These are phyloP conservation scores for Capromys pilorides DNA, from an alignment of 2,797 vertebrate species.

Conservation along the genomic window DNA sequence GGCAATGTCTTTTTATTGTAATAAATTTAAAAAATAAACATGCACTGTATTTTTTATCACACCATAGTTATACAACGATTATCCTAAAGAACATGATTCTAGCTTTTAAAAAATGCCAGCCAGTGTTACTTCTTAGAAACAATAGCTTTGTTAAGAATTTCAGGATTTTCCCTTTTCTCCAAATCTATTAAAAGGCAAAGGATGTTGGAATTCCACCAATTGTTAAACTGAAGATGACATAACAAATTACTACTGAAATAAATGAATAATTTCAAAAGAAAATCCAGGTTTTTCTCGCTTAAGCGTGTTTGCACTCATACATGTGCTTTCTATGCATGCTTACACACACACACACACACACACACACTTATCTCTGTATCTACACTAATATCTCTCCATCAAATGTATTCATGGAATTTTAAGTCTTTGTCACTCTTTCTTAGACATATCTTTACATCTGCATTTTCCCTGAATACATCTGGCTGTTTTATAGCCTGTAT, in stretches of 20 bases:
- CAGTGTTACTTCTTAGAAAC: not conserved
- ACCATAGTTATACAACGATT: not conserved
- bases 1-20: not conserved
- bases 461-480: slow-evolving; percentile 68
- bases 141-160: slow-evolving; percentile 21
- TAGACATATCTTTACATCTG: slow-evolving; percentile 76
- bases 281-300: not conserved
- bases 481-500: slow-evolving; percentile 65
- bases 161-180: slow-evolving; percentile 20
- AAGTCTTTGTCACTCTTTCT: slow-evolving; percentile 45
- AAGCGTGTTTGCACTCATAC: not conserved
- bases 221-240: slow-evolving; percentile 8
- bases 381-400: not conserved
- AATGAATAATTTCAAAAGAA: not conserved
- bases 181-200: slow-evolving; percentile 5
- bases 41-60: not conserved
- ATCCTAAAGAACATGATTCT: not conserved
- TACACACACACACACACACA: not conserved
- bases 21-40: not conserved
- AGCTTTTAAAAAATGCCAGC: not conserved
- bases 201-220: not conserved
- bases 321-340: not conserved
- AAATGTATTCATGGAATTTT: not conserved
- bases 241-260: not conserved
- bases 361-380: not conserved